Evolutionary conservation across 2,113 vertebrate species (phyloP).

Genomic region (Danio rerio): GRCz12tu NC_133195.1:16137001-16137500

Average conservation of each 20-base stretch:
- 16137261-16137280: neutral
- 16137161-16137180: neutral
- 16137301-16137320: neutral
- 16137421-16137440: neutral
- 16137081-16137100: neutral
- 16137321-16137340: slow-evolving; percentile 25
- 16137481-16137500: neutral
- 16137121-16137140: neutral
- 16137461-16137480: slow-evolving; percentile 17
- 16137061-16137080: neutral
- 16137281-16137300: slow-evolving; percentile 10
- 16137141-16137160: neutral
- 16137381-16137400: slow-evolving; percentile 28
- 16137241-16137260: slow-evolving; percentile 36
- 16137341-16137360: slow-evolving; percentile 12
- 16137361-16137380: neutral
- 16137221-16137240: slow-evolving; percentile 2
- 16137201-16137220: neutral
- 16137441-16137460: neutral
- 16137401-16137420: slow-evolving; percentile 25
- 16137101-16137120: neutral
- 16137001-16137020: slow-evolving; percentile 14
- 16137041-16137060: neutral
- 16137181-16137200: slow-evolving; percentile 9
- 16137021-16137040: neutral